Percentiles rank a stretch among this genome's conserved stretches.
These are phyloP conservation scores for Digitonthophagus gazella DNA, from an alignment of 2,888 invertebrate genomes.

Conservation along the genomic window DNA sequence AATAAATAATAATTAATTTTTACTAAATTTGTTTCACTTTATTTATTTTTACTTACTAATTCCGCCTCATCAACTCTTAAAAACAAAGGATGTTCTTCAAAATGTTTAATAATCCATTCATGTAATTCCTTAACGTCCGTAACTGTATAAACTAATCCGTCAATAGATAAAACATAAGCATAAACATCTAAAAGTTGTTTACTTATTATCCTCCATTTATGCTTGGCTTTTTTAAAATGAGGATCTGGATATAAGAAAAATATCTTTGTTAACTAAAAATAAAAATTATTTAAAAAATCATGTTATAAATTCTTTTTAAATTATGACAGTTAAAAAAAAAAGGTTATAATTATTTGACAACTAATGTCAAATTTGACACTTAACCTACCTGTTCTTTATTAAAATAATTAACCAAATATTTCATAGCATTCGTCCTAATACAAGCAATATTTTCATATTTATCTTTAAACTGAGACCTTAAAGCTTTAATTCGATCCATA, in stretches of 20 bases:
- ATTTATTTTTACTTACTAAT: slow-evolving; percentile 69
- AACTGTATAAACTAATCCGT: slow-evolving; percentile 89
- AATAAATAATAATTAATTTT: slow-evolving; percentile 40
- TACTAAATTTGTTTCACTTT: not conserved
- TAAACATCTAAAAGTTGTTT: slow-evolving; percentile 92
- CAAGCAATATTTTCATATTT: slow-evolving; percentile 93
- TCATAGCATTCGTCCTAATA: slow-evolving; percentile 97
- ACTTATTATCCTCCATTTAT: slow-evolving; percentile 99
- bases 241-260: slow-evolving; percentile 99
- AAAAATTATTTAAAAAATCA: slow-evolving; percentile 23
- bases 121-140: slow-evolving; percentile 97
- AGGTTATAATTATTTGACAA: not conserved
- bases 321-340: slow-evolving; percentile 7
- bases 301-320: not conserved
- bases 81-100: slow-evolving; percentile 88
- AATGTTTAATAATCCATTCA: slow-evolving; percentile 95
- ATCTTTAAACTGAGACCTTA: slow-evolving; percentile 71
- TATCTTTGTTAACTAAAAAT: slow-evolving; percentile 84
- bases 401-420: slow-evolving; percentile 97
- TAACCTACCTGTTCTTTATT: slow-evolving; percentile 87
- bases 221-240: slow-evolving; percentile 98
- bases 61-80: slow-evolving; percentile 70
- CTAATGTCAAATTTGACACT: too few relatives aligned
- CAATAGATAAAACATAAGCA: slow-evolving; percentile 85
- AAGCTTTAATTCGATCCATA: slow-evolving; percentile 86